These are phyloP conservation scores for Chlorocebus sabaeus DNA, from an alignment of 2,113 vertebrate species.

Conservation along the genomic window DNA sequence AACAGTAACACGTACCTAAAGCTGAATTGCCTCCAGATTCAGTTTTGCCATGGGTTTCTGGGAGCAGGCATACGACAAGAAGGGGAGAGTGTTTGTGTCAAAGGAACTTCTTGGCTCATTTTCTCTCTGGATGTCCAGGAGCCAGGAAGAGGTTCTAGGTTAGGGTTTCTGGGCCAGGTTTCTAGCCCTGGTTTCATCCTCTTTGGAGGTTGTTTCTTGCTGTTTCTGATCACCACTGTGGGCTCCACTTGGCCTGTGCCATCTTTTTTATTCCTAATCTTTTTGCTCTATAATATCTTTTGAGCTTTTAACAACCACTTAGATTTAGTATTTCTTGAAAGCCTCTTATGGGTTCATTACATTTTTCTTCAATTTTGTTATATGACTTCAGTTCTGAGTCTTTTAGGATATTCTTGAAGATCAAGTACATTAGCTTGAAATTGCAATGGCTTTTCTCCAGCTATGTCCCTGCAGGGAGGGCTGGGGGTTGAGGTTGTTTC, in stretches of 20 bases:
- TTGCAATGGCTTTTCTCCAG: constrained; percentile 13
- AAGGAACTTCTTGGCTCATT: not conserved
- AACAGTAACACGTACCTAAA: not conserved
- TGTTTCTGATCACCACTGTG: not conserved
- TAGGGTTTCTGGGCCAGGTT: not conserved
- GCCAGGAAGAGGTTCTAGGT: not conserved
- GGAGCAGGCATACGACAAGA: not conserved
- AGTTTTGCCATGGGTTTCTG: not conserved
- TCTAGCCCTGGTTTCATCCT: not conserved
- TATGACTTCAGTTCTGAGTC: constrained; percentile 35
- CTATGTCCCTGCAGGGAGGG: not conserved
- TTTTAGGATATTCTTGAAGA: constrained; percentile 55
- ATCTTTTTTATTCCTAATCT: constrained; percentile 16
- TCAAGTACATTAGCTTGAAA: constrained; percentile 12
- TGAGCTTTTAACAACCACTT: constrained; percentile 46
- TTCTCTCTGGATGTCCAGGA: not conserved
- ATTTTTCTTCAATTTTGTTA: constrained; percentile 47
- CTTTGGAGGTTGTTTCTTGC: not conserved
- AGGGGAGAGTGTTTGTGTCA: not conserved
- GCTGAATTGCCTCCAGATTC: not conserved
- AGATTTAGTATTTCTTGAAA: constrained; percentile 46
- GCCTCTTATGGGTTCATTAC: constrained; percentile 7
- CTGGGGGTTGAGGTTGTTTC: constrained; percentile 5
- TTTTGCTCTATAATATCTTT: not conserved
- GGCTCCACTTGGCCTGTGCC: not conserved